Percentiles rank a stretch among this genome's conserved stretches.
These are phyloP conservation scores for Phyllotreta cruciferae DNA, from an alignment of 2,888 invertebrate species.

Conservation along the genomic window DNA sequence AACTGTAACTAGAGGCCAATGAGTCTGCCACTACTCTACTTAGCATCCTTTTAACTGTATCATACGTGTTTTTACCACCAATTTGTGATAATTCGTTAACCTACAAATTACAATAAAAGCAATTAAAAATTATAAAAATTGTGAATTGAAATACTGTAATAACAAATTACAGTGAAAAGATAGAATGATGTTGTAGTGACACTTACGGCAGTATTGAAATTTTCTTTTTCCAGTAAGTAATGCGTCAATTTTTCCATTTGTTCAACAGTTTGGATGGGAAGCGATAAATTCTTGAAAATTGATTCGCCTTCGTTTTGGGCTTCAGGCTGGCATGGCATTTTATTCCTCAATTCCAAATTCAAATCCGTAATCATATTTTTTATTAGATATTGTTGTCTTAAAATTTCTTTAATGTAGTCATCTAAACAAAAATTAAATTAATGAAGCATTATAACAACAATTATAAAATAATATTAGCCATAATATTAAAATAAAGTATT, in stretches of 20 bases:
- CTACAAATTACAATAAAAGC: conserved; percentile 5
- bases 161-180: neutral
- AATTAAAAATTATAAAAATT: neutral
- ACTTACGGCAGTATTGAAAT: conserved; percentile 10
- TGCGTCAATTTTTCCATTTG: conserved; percentile 7
- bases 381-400: conserved; percentile 4
- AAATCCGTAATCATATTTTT: conserved; percentile 11
- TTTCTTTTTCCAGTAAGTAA: conserved; percentile 10
- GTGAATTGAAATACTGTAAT: too few species aligned
- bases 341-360: conserved; percentile 3
- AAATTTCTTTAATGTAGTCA: conserved; percentile 17
- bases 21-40: neutral
- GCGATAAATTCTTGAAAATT: conserved; percentile 3
- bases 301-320: conserved; percentile 4
- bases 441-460: neutral
- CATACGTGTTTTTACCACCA: conserved; percentile 13
- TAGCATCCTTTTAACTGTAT: conserved; percentile 13
- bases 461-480: neutral
- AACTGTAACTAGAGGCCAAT: conserved; percentile 13
- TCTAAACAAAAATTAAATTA: conserved; percentile 4
- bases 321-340: conserved; percentile 6
- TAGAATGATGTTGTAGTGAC: conserved; percentile 8
- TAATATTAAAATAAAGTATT: neutral
- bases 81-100: conserved; percentile 6
- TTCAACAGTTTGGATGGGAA: conserved; percentile 5